phyloP scores from a whole-genome alignment of 2,888 invertebrate species.

The Melikaiella ostensackeni region DNA sequence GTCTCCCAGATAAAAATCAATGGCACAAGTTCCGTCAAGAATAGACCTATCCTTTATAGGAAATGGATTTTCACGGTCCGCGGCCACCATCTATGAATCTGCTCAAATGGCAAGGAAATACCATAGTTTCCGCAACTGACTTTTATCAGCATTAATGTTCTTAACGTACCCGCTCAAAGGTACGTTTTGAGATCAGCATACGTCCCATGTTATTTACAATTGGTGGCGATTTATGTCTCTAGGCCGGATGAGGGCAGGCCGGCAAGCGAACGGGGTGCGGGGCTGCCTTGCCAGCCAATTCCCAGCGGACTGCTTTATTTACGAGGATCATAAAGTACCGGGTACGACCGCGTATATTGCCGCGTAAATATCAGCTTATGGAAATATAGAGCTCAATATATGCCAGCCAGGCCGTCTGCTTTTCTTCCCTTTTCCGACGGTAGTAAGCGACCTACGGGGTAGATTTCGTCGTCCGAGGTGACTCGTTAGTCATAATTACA shows the following conservation, averaged over 20 bases:
- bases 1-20: slow-evolving; percentile 1
- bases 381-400: slow-evolving; percentile 81
- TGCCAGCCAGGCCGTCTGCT: slow-evolving; percentile 68
- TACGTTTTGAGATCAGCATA: slow-evolving; percentile 69
- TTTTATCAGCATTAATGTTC: slow-evolving; percentile 37
- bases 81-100: not conserved
- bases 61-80: slow-evolving; percentile 17
- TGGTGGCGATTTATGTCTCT: slow-evolving; percentile 72
- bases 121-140: slow-evolving; percentile 25
- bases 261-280: slow-evolving; percentile 58
- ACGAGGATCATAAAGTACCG: slow-evolving; percentile 77
- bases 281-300: slow-evolving; percentile 75
- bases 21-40: not conserved
- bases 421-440: slow-evolving; percentile 58
- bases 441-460: slow-evolving; percentile 35
- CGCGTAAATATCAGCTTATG: slow-evolving; percentile 81
- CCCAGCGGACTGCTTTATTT: slow-evolving; percentile 76
- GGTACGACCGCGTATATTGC: slow-evolving; percentile 77
- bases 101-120: slow-evolving; percentile 2
- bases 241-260: slow-evolving; percentile 61
- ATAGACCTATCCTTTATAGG: not conserved
- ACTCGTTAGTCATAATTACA: slow-evolving; percentile 45
- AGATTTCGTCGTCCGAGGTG: slow-evolving; percentile 39
- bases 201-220: slow-evolving; percentile 75
- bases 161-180: not conserved